Conservation (phyloP, 2,113 vertebrate species). For the Phyllopteryx taeniolatus region DNA sequence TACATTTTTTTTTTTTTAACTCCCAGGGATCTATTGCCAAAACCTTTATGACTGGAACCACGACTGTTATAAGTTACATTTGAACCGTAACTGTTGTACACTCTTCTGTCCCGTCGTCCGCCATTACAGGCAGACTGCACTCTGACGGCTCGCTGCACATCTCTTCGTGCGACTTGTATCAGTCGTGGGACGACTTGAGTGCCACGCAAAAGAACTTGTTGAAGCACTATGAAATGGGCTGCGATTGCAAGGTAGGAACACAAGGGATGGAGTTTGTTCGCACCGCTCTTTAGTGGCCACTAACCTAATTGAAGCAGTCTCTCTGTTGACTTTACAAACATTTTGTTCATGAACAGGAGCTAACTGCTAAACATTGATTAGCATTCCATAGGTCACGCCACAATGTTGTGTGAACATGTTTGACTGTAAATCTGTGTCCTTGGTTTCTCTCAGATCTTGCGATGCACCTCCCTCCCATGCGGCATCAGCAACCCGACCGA, state of each 20-base stretch:
- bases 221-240: constrained; percentile 90
- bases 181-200: constrained; percentile 85
- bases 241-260: constrained; percentile 86
- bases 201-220: constrained; percentile 86
- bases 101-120: not conserved
- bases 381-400: too few relatives aligned
- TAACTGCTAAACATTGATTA: not conserved
- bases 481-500: constrained; percentile 79
- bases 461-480: constrained; percentile 86
- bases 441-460: constrained; percentile 76
- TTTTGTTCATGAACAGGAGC: too few relatives aligned
- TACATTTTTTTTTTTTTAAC: too few relatives aligned
- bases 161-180: constrained; percentile 87
- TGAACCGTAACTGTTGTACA: too few relatives aligned
- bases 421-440: not conserved
- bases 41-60: too few relatives aligned
- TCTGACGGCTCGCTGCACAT: constrained; percentile 83
- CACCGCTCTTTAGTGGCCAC: too few relatives aligned
- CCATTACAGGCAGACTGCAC: constrained; percentile 79
- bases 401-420: too few relatives aligned
- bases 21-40: too few relatives aligned
- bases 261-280: not conserved
- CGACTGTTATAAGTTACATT: too few relatives aligned
- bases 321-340: too few relatives aligned
- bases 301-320: too few relatives aligned